These are phyloP conservation scores for Strigamia maritima DNA, from an alignment of 2,888 invertebrate species.

Conservation along the genomic window DNA sequence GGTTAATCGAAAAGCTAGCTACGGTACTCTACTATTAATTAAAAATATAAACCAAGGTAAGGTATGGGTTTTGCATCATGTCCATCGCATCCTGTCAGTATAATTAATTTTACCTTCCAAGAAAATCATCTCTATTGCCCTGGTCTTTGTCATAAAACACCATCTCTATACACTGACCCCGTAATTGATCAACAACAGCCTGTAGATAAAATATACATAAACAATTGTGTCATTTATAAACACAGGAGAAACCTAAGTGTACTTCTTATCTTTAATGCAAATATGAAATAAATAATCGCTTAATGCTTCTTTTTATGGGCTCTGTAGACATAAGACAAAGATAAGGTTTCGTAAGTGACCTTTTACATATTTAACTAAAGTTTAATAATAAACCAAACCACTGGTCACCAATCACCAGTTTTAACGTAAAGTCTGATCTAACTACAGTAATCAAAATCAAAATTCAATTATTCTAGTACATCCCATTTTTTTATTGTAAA, in stretches of 20 bases:
- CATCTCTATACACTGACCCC: slow-evolving; percentile 69
- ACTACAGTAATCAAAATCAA: no score
- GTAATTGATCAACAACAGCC: slow-evolving; percentile 56
- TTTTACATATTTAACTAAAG: no score
- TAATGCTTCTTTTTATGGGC: not conserved
- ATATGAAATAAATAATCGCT: not conserved
- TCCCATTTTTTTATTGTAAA: no score
- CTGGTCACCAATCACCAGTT: no score
- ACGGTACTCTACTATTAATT: not conserved
- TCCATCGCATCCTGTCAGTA: not conserved
- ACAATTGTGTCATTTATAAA: not conserved
- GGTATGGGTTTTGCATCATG: not conserved
- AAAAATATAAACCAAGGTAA: not conserved
- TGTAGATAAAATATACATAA: slow-evolving; percentile 31
- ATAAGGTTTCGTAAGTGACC: not conserved
- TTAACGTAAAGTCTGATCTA: no score
- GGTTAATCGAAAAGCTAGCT: no score
- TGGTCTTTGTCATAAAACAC: slow-evolving; percentile 90
- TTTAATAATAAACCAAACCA: no score
- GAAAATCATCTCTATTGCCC: slow-evolving; percentile 82
- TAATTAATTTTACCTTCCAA: slow-evolving; percentile 71
- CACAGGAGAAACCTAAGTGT: not conserved
- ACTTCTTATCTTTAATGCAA: not conserved
- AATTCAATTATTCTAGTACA: not conserved
- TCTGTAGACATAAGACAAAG: not conserved